These are phyloP conservation scores for Fringilla coelebs DNA, from an alignment of 2,797 vertebrate species.

Conservation along the genomic window DNA sequence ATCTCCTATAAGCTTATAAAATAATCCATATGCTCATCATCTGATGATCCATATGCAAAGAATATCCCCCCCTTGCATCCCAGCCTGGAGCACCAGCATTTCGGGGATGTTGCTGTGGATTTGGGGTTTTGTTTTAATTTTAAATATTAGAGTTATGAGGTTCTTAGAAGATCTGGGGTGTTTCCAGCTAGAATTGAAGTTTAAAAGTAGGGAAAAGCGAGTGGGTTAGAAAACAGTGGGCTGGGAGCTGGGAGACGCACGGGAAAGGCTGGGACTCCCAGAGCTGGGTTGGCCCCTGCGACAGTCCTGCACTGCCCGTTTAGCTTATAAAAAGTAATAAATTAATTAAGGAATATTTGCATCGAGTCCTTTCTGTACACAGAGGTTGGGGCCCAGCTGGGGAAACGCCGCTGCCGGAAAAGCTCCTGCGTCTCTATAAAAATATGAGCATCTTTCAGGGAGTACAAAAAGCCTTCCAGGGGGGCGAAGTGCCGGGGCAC, in stretches of 20 bases:
- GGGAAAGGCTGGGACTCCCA: not conserved
- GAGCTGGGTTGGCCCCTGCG: not conserved
- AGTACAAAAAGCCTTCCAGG: not conserved
- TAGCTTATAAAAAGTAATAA: conserved; percentile 84
- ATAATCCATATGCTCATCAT: not conserved
- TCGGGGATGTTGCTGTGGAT: not conserved
- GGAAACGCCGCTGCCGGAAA: not conserved
- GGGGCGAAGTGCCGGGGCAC: not conserved
- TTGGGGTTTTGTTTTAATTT: not conserved
- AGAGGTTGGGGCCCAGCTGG: conserved; percentile 4
- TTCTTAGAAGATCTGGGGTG: not conserved
- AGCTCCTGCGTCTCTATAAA: conserved; percentile 24
- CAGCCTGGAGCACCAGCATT: not conserved
- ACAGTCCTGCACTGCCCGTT: not conserved
- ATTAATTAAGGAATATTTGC: conserved; percentile 72
- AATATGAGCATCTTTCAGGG: conserved; percentile 9
- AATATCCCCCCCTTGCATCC: not conserved
- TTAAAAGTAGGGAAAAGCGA: not conserved
- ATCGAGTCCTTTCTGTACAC: conserved; percentile 69
- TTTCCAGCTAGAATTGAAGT: not conserved
- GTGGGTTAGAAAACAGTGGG: not conserved
- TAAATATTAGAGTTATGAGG: not conserved
- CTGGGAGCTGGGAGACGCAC: not conserved
- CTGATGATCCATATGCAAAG: not conserved
- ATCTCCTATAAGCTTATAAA: accelerated